phyloP scores from a whole-genome alignment of 1,140 invertebrate genomes.

The Meteorus sp. region DNA sequence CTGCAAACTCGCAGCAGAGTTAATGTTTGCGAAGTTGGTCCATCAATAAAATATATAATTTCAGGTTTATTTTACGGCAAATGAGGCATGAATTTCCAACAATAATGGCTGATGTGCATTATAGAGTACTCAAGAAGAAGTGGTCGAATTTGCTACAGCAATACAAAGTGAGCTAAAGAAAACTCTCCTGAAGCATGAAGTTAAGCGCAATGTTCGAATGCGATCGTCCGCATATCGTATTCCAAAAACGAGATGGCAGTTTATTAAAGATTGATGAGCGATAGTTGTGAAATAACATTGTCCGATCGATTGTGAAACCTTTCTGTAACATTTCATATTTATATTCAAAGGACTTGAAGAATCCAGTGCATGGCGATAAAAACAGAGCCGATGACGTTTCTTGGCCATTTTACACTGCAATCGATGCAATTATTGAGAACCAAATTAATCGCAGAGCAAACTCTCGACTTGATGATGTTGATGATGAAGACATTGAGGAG shows the following conservation, averaged over 20 bases:
- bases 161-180: constrained; percentile 43
- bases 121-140: constrained; percentile 46
- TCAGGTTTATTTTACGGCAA: constrained; percentile 39
- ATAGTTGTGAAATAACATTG: no score
- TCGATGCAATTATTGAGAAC: constrained; percentile 42
- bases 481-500: constrained; percentile 25
- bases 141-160: constrained; percentile 47
- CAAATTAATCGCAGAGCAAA: constrained; percentile 25
- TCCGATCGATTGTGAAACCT: no score
- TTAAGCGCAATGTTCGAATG: no score
- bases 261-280: no score
- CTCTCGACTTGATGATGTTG: constrained; percentile 31
- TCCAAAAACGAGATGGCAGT: no score
- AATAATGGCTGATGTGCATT: constrained; percentile 45
- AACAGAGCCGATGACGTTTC: constrained; percentile 49
- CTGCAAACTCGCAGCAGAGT: not conserved
- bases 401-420: constrained; percentile 47
- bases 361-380: constrained; percentile 47
- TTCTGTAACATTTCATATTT: not conserved
- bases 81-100: constrained; percentile 44
- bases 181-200: not conserved
- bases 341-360: constrained; percentile 41
- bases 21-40: not conserved
- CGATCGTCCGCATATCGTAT: no score
- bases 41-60: not conserved